A percentile compares a stretch with the other conserved stretches of the same genome.
These are phyloP conservation scores for Lysandra coridon DNA, from an alignment of 2,888 invertebrate species.

Conservation along the genomic window DNA sequence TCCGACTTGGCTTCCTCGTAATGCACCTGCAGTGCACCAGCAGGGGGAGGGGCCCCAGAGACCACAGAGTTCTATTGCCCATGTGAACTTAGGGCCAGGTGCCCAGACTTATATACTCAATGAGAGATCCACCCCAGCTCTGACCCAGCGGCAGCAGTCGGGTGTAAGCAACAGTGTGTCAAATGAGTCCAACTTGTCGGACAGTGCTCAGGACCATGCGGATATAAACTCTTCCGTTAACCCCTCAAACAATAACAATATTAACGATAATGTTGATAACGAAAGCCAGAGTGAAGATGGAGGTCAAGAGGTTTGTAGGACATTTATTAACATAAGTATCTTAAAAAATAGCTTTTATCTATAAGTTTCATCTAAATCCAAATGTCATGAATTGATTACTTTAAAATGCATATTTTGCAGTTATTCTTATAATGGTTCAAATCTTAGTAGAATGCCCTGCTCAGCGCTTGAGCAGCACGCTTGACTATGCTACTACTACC, in stretches of 20 bases:
- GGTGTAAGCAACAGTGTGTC: constrained; percentile 58
- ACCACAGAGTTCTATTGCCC: constrained; percentile 71
- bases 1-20: constrained; percentile 71
- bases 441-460: no score
- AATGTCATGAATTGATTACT: not conserved
- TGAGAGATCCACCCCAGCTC: constrained; percentile 53
- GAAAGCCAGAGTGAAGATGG: constrained; percentile 75
- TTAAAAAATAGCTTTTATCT: not conserved
- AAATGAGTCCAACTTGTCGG: constrained; percentile 62
- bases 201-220: constrained; percentile 54
- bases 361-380: not conserved
- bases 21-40: constrained; percentile 62
- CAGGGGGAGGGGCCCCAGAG: constrained; percentile 58
- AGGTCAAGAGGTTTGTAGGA: constrained; percentile 60
- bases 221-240: constrained; percentile 71
- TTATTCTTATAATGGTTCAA: no score
- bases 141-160: constrained; percentile 51
- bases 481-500: no score
- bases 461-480: no score
- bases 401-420: not conserved
- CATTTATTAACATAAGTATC: not conserved
- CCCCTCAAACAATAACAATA: constrained; percentile 72
- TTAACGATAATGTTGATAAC: constrained; percentile 70
- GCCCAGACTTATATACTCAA: constrained; percentile 63
- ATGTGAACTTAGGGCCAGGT: constrained; percentile 59